Evolutionary conservation across 2,797 vertebrate species (phyloP).

Genomic region (Crenuchus spilurus): DNA sequence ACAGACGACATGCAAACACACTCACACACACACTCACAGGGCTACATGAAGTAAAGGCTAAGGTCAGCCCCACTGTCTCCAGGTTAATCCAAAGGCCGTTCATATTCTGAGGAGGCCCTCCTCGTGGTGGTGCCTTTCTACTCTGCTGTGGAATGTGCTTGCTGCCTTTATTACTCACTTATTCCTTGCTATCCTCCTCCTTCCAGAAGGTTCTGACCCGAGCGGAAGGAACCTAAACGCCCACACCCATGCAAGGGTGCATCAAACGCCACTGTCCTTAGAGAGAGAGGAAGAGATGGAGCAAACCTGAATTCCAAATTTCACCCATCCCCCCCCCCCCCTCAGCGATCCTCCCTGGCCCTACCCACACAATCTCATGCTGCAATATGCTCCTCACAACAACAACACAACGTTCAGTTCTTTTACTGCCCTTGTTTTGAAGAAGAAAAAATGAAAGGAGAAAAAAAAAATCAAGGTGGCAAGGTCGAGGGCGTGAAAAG

Average conservation of each 20-base stretch:
- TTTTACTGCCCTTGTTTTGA: conserved; percentile 33
- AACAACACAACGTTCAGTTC: conserved; percentile 13
- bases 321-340: conserved; percentile 3
- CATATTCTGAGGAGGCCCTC: conserved; percentile 15
- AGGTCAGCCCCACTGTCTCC: conserved; percentile 13
- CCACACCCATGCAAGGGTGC: conserved; percentile 39
- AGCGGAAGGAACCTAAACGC: conserved; percentile 7
- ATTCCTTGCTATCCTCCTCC: neutral
- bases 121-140: conserved; percentile 10
- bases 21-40: conserved; percentile 23
- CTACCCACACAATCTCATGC: conserved; percentile 71
- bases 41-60: neutral
- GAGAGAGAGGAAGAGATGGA: conserved; percentile 75
- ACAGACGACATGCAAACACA: conserved; percentile 5
- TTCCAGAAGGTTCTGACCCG: neutral
- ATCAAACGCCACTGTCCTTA: conserved; percentile 71
- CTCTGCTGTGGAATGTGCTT: conserved; percentile 61
- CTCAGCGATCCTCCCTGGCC: conserved; percentile 1
- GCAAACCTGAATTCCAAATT: conserved; percentile 41
- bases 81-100: conserved; percentile 39
- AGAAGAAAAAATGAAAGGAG: neutral
- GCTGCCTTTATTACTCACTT: conserved; percentile 8
- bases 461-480: conserved; percentile 51
- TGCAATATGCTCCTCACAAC: conserved; percentile 54
- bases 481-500: conserved; percentile 47